Evolutionary conservation across 2,113 vertebrate species (phyloP), one percentile per base, ranked within the genome.

Genomic region (Dasyurus viverrinus): DNA sequence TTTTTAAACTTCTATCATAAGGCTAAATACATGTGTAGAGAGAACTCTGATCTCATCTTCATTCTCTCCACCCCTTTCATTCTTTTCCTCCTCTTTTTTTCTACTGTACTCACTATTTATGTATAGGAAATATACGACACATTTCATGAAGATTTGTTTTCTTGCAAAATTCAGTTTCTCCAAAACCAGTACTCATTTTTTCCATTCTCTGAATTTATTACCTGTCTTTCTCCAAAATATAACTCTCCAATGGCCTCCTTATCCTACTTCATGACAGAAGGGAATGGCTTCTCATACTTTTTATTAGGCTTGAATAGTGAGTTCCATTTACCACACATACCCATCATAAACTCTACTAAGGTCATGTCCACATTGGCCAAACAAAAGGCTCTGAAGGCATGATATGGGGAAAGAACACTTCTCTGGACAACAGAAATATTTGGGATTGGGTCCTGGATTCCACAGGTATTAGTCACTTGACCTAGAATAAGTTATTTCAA

Each of bases 111-210:
- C 68, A 23, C 68, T 84, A 42, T 84, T 84, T 84, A 84, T 84
- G 68, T 42, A 84, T 84, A 84, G 19, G 68, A 84, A 42, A 84
- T 84, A 84, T 84, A 84, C 22, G n/a, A 84, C 68, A 84, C 68
- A 84, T 84, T 84, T 84, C 68, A 84, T 84, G 68, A 84, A 42
- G 68, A 84, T 84, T 84, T 84, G 68, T 84, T 84, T 84, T 84
- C 68, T 84, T 84, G 16, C 68, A 84, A 84, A 84, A 84, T 84
- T 84, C 68, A 84, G n/a, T 84, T 84, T 84, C 68, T 84, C 19
- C 68, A 84, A 84, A 84, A 84, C 68, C n/a, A 84, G 16, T 42
- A 42, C n/a, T 84, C n/a, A 84, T 84, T 84, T 84, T 84, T 23
- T n/a, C 68, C 68, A 22, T 84, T 84, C 68, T 42, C 68, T 42